A percentile compares a stretch with the other conserved stretches of the same genome.
These are phyloP conservation scores for Myotis davidii DNA, from an alignment of 2,113 vertebrate genomes.

Conservation along the genomic window DNA sequence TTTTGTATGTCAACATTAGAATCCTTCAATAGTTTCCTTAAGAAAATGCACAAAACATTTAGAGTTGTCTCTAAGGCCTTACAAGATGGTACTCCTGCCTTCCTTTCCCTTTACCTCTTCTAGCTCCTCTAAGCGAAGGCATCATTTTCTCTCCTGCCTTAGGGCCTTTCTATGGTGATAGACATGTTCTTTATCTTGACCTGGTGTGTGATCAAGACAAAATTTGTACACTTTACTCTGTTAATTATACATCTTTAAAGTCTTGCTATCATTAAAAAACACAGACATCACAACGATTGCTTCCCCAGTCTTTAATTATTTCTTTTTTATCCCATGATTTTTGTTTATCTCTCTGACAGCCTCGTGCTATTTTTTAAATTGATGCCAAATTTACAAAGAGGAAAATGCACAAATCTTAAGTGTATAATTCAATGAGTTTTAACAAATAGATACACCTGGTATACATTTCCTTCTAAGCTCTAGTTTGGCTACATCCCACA, in stretches of 20 bases:
- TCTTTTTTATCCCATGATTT: neutral
- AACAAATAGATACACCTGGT: neutral
- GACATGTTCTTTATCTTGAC: slow-evolving; percentile 7
- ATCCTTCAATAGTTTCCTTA: neutral
- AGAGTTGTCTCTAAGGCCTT: neutral
- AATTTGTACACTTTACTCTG: neutral
- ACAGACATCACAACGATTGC: neutral
- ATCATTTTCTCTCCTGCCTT: neutral
- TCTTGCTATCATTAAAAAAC: neutral
- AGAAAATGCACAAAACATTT: slow-evolving; percentile 34
- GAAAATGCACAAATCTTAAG: neutral
- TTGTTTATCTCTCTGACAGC: neutral
- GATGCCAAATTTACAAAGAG: neutral
- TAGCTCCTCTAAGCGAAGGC: neutral
- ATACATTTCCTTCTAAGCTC: neutral
- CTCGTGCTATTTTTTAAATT: neutral
- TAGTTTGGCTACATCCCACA: neutral
- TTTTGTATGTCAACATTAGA: neutral
- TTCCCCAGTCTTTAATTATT: neutral
- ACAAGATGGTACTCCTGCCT: neutral
- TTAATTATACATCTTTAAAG: neutral
- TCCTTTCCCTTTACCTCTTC: neutral
- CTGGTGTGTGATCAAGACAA: neutral
- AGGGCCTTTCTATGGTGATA: neutral
- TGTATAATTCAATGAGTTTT: neutral